A percentile compares a stretch with the other conserved stretches of the same genome.
Evolutionary conservation across 2,113 vertebrate genomes (phyloP).

Genomic region (Hassar affinis): DNA sequence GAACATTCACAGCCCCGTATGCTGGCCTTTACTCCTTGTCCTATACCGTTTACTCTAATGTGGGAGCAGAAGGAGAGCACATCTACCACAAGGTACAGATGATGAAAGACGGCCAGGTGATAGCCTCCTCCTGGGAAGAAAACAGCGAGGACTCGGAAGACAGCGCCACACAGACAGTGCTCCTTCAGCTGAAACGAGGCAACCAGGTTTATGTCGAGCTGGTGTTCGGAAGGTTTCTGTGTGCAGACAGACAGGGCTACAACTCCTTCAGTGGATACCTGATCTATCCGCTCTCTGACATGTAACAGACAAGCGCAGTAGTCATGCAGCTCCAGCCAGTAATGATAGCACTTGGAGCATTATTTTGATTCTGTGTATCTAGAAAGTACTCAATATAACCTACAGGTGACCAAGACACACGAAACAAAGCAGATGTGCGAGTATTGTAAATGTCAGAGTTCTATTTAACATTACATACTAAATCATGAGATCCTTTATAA

Average conservation of each 20-base stretch:
- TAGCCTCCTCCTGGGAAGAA: slow-evolving; percentile 64
- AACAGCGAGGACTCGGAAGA: slow-evolving; percentile 70
- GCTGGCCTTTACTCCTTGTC: slow-evolving; percentile 67
- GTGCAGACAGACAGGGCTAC: slow-evolving; percentile 39
- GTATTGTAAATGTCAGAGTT: neutral
- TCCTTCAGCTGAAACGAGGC: slow-evolving; percentile 59
- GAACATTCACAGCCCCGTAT: slow-evolving; percentile 64
- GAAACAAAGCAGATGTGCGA: neutral
- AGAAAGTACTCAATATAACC: neutral
- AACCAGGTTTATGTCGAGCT: slow-evolving; percentile 68
- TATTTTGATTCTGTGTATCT: neutral
- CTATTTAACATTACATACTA: neutral
- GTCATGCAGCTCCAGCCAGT: neutral
- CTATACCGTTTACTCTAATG: slow-evolving; percentile 60
- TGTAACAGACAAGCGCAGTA: neutral
- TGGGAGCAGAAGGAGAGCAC: neutral
- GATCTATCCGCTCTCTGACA: slow-evolving; percentile 57
- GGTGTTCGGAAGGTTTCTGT: slow-evolving; percentile 63
- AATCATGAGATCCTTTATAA: neutral
- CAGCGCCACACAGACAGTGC: slow-evolving; percentile 62
- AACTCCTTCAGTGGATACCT: slow-evolving; percentile 72
- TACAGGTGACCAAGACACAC: neutral
- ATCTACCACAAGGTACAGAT: slow-evolving; percentile 68
- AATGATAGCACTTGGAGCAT: neutral
- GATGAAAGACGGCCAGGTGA: slow-evolving; percentile 51